Base-by-base conservation (phyloP, 2,888 invertebrate species). In the Blomia tropicalis region DNA sequence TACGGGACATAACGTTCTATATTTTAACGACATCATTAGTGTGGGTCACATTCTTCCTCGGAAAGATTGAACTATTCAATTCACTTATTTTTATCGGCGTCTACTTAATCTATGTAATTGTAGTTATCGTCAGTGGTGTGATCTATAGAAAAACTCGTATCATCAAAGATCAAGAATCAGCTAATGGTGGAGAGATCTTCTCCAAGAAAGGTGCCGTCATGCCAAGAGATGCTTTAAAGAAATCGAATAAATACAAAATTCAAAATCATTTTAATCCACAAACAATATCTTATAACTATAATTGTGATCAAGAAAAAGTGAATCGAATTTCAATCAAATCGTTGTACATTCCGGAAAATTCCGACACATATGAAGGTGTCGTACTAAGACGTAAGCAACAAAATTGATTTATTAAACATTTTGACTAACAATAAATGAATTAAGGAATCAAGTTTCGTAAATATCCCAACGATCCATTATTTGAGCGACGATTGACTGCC, bases 1-100 rank as follows among this genome's bases (percentile, higher is more conserved):
- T 79, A 4, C 70, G 79, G 19, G 79, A 79, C 66, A 69, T 77
- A 30, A 69, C 75, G 19, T 79, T 79, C 70, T 79, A 76, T 68
- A 59, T 79, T 2, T 70, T 70, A 4, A 75, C 79, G 11, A 70
- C 75, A 0, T 76, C 73, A 66, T 78, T 78, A 75, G 75, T 78
- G 27, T 75, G 77, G 67, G 73, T 71, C 54, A 71, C 79, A 23
- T 72, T 77, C 19, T 73, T 72, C 67, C 75, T 76, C 56, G 72
- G 76, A 67, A 69, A 69, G 43, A 74, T 80, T 61, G 70, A 75
- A 25, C 69, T 77, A 11, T 74, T 74, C 71, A 78, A 80, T 69
- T 76, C 79, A 27, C 68, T 75, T 25, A 58, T 56, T 2, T 64
- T 64, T 27, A 64, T 64, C 27, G 30, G 44, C n/a, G 59, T 64